Evolutionary conservation across 2,113 vertebrate genomes (phyloP).

Genomic region (Eurystomus gularis): DNA sequence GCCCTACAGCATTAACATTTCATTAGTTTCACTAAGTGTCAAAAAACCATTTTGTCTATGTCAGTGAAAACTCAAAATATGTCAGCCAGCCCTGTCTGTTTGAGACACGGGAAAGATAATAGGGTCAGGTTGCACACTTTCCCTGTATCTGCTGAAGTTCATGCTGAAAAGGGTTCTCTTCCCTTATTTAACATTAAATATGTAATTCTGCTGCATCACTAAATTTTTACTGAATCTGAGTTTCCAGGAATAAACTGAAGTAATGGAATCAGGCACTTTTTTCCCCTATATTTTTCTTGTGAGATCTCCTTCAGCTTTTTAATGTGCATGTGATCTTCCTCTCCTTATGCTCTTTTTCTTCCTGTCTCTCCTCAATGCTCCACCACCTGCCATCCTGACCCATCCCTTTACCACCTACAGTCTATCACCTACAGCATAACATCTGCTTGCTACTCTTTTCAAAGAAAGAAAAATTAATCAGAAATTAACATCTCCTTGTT

Average conservation of each 20-base stretch:
- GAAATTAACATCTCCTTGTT: not conserved
- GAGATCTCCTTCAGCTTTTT: not conserved
- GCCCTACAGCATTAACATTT: not conserved
- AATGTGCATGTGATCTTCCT: not conserved
- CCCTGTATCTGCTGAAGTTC: not conserved
- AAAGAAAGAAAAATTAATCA: not conserved
- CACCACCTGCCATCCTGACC: not conserved
- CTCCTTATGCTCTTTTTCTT: conserved; percentile 8
- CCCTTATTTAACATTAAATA: not conserved
- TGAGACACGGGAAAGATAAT: not conserved
- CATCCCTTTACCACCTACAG: not conserved
- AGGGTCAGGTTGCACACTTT: not conserved
- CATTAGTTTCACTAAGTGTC: not conserved
- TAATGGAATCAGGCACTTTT: not conserved
- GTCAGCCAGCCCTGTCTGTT: not conserved
- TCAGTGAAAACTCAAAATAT: not conserved
- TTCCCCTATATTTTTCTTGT: not conserved
- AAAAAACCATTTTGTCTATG: not conserved
- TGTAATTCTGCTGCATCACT: not conserved
- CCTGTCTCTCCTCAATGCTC: not conserved
- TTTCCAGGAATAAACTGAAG: not conserved
- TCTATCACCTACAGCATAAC: not conserved
- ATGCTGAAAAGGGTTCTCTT: not conserved
- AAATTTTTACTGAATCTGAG: not conserved
- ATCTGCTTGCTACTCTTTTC: not conserved